These are phyloP conservation scores for Siphonodentalium dalli DNA, from an alignment of 2,888 invertebrate species.

Conservation along the genomic window DNA sequence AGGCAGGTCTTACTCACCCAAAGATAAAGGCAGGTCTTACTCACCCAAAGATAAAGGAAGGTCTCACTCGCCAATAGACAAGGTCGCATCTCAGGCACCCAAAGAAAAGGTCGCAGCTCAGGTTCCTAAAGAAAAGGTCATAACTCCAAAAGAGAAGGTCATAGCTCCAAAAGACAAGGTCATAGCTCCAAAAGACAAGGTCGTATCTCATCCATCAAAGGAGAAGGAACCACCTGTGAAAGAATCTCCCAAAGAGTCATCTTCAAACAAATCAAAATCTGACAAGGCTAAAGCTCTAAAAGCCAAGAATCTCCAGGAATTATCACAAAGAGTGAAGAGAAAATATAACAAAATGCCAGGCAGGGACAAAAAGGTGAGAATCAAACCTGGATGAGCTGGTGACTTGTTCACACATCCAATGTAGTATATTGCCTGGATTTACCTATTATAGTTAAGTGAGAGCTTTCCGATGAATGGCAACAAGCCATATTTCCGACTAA, in stretches of 20 bases:
- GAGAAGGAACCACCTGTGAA: conserved; percentile 7
- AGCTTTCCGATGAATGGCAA: no score
- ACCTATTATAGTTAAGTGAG: no score
- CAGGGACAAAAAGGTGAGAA: conserved; percentile 16
- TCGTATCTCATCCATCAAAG: conserved; percentile 12
- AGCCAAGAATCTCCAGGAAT: conserved; percentile 39
- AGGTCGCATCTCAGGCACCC: not conserved
- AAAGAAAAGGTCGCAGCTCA: not conserved
- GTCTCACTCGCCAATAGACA: no score
- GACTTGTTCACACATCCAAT: no score
- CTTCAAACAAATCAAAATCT: conserved; percentile 8
- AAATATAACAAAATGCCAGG: conserved; percentile 50
- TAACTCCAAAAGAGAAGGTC: not conserved
- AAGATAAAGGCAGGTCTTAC: no score
- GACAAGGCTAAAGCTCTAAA: conserved; percentile 13
- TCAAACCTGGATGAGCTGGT: no score
- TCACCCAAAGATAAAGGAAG: no score
- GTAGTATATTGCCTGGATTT: no score
- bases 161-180: conserved; percentile 5
- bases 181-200: conserved; percentile 11
- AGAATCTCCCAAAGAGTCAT: conserved; percentile 23
- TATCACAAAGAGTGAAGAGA: conserved; percentile 54
- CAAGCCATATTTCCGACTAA: no score
- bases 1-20: no score
- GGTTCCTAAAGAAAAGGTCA: conserved; percentile 3